Conservation (phyloP, 2,888 invertebrate genomes). For the Eilema caniola region DNA sequence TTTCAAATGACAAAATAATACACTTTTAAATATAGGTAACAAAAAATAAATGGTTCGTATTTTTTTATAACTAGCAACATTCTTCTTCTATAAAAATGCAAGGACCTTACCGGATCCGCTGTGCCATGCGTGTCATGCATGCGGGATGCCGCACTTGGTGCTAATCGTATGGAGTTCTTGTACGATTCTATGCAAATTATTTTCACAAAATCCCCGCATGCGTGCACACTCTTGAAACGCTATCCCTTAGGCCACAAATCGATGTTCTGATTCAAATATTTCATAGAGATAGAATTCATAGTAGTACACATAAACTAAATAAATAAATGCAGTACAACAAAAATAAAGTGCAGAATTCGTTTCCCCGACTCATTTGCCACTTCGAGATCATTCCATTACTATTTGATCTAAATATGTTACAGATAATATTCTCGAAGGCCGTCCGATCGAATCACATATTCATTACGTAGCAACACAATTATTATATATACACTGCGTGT, state of each 20-base stretch:
- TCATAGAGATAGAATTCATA: slow-evolving; percentile 15
- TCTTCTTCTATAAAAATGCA: too few species aligned
- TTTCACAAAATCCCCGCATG: too few species aligned
- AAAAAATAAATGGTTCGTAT: too few species aligned
- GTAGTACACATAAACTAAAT: slow-evolving; percentile 13
- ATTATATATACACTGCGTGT: slow-evolving; percentile 29
- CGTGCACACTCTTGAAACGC: too few species aligned
- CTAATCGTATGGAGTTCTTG: too few species aligned
- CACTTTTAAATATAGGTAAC: neutral
- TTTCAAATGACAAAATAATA: neutral
- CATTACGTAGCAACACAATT: slow-evolving; percentile 18
- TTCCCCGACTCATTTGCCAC: slow-evolving; percentile 17
- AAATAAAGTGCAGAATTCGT: slow-evolving; percentile 18
- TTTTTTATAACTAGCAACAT: neutral
- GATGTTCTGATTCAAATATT: neutral
- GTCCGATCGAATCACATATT: slow-evolving; percentile 21
- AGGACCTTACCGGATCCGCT: too few species aligned
- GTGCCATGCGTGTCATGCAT: too few species aligned
- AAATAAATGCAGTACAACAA: slow-evolving; percentile 38
- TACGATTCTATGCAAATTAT: too few species aligned
- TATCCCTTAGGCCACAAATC: too few species aligned
- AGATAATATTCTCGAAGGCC: slow-evolving; percentile 36
- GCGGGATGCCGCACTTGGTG: too few species aligned
- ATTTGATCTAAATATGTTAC: slow-evolving; percentile 27
- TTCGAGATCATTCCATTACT: slow-evolving; percentile 26